Conservation (phyloP, 2,888 invertebrate genomes). For the Apantesis nais region DNA sequence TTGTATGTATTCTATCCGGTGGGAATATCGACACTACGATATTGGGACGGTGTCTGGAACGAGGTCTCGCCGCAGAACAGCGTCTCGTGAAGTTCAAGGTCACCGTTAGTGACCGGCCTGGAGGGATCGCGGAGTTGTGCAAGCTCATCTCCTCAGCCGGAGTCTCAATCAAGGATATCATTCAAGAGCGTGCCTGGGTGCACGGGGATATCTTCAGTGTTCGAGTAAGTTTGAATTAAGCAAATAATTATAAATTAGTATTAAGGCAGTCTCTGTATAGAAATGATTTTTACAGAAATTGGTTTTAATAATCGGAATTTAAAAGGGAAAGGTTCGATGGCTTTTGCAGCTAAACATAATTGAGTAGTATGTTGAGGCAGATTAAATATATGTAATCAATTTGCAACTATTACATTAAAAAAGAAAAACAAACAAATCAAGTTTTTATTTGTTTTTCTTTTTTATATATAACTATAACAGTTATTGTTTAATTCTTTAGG, state of each 20-base stretch:
- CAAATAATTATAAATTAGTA: not conserved
- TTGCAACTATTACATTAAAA: no score
- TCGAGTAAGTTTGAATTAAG: constrained; percentile 53
- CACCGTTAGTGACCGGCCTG: constrained; percentile 94
- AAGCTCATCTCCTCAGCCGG: constrained; percentile 90
- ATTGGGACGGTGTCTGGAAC: constrained; percentile 93
- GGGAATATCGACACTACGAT: constrained; percentile 97
- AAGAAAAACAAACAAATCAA: no score
- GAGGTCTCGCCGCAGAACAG: constrained; percentile 95
- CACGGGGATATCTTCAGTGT: constrained; percentile 93
- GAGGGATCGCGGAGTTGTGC: constrained; percentile 94
- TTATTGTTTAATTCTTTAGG: constrained; percentile 77
- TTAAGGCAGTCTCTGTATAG: not conserved
- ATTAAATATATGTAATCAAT: no score
- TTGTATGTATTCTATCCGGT: constrained; percentile 93
- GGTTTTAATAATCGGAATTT: not conserved
- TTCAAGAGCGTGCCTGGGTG: constrained; percentile 98
- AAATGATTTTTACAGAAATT: not conserved
- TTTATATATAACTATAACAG: not conserved
- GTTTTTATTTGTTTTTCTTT: no score
- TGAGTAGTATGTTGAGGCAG: not conserved
- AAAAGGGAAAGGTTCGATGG: not conserved
- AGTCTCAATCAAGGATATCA: constrained; percentile 97
- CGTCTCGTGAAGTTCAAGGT: constrained; percentile 86
- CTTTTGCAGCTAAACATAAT: not conserved